Evolutionary conservation across 1,140 invertebrate genomes (phyloP), one percentile per base, ranked within the genome.

Genomic region (Ceratosolen solmsi): DNA sequence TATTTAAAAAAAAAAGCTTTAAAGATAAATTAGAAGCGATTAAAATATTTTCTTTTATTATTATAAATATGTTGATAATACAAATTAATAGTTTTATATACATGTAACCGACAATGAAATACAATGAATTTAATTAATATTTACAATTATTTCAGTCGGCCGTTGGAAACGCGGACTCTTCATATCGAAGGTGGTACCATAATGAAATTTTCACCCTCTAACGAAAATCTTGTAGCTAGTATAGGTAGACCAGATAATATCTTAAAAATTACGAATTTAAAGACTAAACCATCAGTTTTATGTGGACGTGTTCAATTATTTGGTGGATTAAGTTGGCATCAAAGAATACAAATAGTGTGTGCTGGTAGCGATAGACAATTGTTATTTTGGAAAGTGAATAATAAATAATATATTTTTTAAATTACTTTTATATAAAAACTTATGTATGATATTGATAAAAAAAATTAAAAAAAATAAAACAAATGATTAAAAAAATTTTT

Each of bases 301-400:
- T 93, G 91, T 84, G 91, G 92, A 0, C 86, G 88, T 58, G 84
- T 94, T 2, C 91, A 92, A 82, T 87, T 94, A 20, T 92, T 92
- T 36, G 93, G 93, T 27, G 94, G 94, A 58, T 85, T 95, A 58
- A 92, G 91, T 2, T 95, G 94, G 93, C 94, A 95, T 87, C 92
- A 93, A 80, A 91, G 93, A 76, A 88, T 94, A 78, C 94, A 94
- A 0, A 93, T 94, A 77, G 87, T 95, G 65, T 94, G 93, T 84
- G 92, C 93, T 8, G 94, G 92, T 20, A 94, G 93, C 87, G 94
- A 95, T 85, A 90, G 91, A 80, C 94, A 93, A 86, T 82, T 95
- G 25, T 91, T 89, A 84, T 94, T 95, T 86, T 95, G 94, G 94
- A 94, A 93, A 88, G 88, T 95, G 60, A 92, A 91, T 84, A 89